These are phyloP conservation scores for Dryas iulia DNA, from an alignment of 1,140 invertebrate species.

Conservation along the genomic window DNA sequence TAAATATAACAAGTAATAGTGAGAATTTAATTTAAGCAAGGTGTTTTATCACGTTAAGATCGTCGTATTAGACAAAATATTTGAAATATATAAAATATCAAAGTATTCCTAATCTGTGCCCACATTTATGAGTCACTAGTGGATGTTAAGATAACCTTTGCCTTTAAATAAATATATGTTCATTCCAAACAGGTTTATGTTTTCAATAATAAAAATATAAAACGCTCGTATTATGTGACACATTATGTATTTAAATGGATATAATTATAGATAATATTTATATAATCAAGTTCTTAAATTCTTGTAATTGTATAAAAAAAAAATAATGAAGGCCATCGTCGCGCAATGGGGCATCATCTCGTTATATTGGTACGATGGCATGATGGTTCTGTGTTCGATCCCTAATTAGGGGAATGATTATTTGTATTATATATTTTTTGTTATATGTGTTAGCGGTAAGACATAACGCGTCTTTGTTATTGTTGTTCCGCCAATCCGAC, in stretches of 20 bases:
- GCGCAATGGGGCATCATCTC: too few relatives aligned
- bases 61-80: neutral
- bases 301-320: neutral
- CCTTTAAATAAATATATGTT: neutral
- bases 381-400: too few relatives aligned
- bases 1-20: too few relatives aligned
- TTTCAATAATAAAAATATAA: neutral
- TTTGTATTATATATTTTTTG: too few relatives aligned
- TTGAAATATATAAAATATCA: too few relatives aligned
- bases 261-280: slow-evolving; percentile 1
- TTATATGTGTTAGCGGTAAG: too few relatives aligned
- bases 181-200: neutral
- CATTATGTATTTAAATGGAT: neutral
- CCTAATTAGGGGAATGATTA: too few relatives aligned
- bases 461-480: too few relatives aligned
- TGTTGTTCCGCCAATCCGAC: too few relatives aligned
- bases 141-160: neutral
- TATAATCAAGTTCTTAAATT: neutral
- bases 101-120: neutral
- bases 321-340: neutral
- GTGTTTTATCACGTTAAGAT: too few relatives aligned
- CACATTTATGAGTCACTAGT: neutral
- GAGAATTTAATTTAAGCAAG: too few relatives aligned
- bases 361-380: too few relatives aligned
- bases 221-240: neutral